Percentiles rank a stretch among this genome's conserved stretches.
These are phyloP conservation scores for Drosophila sp. DNA, from an alignment of 1,140 invertebrate genomes.

Conservation along the genomic window DNA sequence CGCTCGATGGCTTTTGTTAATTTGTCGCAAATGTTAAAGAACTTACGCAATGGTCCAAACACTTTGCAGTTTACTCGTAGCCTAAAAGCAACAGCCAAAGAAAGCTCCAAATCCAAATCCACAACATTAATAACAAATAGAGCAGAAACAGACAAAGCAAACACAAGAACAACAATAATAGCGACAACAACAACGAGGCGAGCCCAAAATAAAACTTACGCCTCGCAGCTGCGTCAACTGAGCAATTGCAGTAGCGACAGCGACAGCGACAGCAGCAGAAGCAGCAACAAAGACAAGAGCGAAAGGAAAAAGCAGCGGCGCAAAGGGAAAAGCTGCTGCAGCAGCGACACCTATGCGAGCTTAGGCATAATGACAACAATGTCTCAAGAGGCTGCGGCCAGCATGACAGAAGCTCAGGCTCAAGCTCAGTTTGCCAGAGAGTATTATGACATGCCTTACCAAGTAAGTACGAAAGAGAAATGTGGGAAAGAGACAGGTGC, in stretches of 20 bases:
- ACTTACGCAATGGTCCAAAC: constrained; percentile 59
- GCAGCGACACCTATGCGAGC: constrained; percentile 48
- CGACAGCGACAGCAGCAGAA: neutral
- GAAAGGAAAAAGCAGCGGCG: neutral
- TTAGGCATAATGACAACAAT: constrained; percentile 55
- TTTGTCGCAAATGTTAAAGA: constrained; percentile 56
- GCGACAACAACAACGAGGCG: constrained; percentile 10
- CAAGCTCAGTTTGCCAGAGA: constrained; percentile 56
- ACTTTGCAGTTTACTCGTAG: constrained; percentile 55
- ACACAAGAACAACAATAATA: constrained; percentile 29
- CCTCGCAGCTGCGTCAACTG: constrained; percentile 30
- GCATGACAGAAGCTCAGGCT: constrained; percentile 26
- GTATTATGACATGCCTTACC: constrained; percentile 57
- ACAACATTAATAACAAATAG: constrained; percentile 33
- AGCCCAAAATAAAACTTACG: constrained; percentile 30
- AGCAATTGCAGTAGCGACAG: constrained; percentile 2
- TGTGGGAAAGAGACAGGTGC: constrained; percentile 1
- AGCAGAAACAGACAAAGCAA: constrained; percentile 40
- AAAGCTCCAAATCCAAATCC: constrained; percentile 12
- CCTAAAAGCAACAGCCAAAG: too few relatives aligned
- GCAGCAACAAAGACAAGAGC: neutral
- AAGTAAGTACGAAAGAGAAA: constrained; percentile 58
- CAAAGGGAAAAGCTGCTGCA: constrained; percentile 32
- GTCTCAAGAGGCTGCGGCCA: constrained; percentile 45
- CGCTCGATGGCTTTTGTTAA: constrained; percentile 38